Evolutionary conservation across 2,797 vertebrate genomes (phyloP).

Genomic region (Danio kyathit): DNA sequence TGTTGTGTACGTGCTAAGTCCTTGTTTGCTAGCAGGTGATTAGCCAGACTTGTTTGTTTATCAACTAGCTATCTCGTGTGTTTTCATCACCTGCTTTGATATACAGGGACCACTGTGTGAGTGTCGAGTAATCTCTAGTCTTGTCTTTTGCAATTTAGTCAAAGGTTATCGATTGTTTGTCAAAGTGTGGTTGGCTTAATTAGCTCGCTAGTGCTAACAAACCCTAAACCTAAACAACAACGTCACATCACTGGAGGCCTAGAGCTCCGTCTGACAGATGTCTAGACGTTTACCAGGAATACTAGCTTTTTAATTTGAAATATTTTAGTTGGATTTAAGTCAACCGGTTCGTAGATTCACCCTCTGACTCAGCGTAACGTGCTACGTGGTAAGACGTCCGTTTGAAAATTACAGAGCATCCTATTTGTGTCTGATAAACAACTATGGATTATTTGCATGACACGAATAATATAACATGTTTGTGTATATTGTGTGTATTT

Average conservation of each 20-base stretch:
- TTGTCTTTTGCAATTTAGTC: constrained; percentile 26
- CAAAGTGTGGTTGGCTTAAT: constrained; percentile 17
- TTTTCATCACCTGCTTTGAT: constrained; percentile 6
- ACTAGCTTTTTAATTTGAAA: neutral
- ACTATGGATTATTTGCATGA: neutral
- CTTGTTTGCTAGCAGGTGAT: constrained; percentile 51
- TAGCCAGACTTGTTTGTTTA: constrained; percentile 45
- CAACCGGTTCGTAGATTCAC: neutral
- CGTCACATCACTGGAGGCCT: constrained; percentile 38
- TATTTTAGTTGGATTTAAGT: neutral
- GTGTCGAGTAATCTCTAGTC: neutral
- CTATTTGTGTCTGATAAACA: neutral
- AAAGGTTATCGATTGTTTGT: constrained; percentile 26
- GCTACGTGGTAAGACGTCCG: constrained; percentile 8
- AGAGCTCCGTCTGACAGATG: constrained; percentile 33
- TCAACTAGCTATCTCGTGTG: constrained; percentile 19
- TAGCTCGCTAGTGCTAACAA: constrained; percentile 35
- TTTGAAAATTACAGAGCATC: neutral
- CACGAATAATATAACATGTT: neutral
- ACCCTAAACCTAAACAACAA: neutral
- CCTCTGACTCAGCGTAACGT: neutral
- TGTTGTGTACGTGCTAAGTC: constrained; percentile 40
- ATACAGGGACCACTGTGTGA: neutral
- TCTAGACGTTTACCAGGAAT: neutral
- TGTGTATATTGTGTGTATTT: too few species aligned